These are phyloP conservation scores for Oopsacas minuta DNA, from an alignment of 37 sponge, comb jelly and placozoan genomes.

Conservation along the genomic window DNA sequence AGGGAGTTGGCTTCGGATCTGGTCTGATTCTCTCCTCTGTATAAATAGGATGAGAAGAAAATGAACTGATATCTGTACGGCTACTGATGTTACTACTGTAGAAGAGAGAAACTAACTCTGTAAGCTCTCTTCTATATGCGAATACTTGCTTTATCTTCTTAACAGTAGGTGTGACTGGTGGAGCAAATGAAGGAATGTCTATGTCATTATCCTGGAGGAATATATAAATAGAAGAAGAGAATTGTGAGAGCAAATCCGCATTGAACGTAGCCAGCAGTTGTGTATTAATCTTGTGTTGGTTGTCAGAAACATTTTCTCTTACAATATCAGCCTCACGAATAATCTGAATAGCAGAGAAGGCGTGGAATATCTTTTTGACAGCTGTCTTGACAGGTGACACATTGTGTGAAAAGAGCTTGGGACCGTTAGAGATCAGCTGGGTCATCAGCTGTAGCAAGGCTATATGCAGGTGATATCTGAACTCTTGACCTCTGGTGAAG, in stretches of 20 bases:
- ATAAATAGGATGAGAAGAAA: neutral
- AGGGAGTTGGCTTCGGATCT: neutral
- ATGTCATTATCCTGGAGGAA: neutral
- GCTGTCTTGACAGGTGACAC: neutral
- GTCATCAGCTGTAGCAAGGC: neutral
- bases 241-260: neutral
- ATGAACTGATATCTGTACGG: neutral
- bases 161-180: neutral
- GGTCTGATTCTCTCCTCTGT: neutral
- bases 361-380: neutral
- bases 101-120: neutral
- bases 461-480: neutral
- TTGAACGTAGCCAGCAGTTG: neutral
- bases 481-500: neutral
- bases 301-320: neutral
- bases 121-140: neutral
- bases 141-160: neutral
- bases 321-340: neutral
- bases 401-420: neutral
- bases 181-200: neutral
- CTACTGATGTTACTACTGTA: neutral
- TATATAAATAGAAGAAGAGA: neutral
- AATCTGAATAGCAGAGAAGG: neutral
- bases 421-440: neutral
- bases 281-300: neutral